Conservation (phyloP, 64 coral and sea anemone species). For the Trachythela sp. region DNA sequence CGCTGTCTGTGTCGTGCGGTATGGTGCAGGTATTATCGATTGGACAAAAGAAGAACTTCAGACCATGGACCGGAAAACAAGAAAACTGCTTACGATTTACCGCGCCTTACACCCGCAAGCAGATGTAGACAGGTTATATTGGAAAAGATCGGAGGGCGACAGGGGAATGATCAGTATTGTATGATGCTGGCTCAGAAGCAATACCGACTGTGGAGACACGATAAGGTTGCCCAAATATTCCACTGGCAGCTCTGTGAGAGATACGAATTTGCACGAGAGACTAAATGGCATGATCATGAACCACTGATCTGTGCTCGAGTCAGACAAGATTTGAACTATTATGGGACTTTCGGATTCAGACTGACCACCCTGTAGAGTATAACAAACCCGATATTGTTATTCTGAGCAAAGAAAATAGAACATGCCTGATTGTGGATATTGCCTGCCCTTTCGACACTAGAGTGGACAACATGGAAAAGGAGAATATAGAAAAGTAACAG, state of each 20-base stretch:
- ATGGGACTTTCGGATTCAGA: background rate
- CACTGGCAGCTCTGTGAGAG: no score
- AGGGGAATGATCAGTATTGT: background rate
- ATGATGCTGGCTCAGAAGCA: no score
- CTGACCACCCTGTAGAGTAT: no score
- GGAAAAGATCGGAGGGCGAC: background rate
- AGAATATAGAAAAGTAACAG: slow-evolving; percentile 38
- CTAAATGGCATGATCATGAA: background rate
- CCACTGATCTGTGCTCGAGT: slow-evolving; percentile 14
- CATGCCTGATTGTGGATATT: no score
- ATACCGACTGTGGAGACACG: no score
- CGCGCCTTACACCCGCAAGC: no score
- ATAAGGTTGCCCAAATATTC: no score
- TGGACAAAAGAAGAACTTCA: no score
- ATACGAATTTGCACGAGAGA: background rate
- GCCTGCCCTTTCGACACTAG: slow-evolving; percentile 53
- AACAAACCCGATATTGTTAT: no score
- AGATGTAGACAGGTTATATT: background rate
- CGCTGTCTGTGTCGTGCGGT: background rate
- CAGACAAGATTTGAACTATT: background rate
- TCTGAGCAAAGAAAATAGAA: no score
- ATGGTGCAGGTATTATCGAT: background rate
- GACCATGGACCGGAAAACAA: no score
- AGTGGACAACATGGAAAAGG: slow-evolving; percentile 6
- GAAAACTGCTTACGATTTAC: no score